These are phyloP conservation scores for Harpalus rufipes DNA, from an alignment of 2,888 invertebrate species.

Conservation along the genomic window DNA sequence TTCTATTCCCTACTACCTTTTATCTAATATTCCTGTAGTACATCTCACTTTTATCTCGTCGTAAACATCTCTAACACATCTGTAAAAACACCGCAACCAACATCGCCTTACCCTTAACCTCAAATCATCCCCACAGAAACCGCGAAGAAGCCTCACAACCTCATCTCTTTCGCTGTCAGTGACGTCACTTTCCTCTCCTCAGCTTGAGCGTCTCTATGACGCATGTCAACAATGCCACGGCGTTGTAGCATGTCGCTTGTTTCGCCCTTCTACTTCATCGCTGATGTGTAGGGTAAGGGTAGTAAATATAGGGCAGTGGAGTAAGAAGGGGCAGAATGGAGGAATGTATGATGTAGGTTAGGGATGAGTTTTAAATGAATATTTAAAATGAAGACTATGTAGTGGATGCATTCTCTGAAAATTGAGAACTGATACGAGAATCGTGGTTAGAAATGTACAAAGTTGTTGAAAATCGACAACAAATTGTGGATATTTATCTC, in stretches of 20 bases:
- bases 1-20: no score
- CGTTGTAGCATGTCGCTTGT: slow-evolving; percentile 5
- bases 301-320: background rate
- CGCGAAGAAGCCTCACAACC: background rate
- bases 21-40: no score
- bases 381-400: background rate
- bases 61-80: background rate
- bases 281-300: background rate
- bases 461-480: no score
- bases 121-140: background rate
- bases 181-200: background rate
- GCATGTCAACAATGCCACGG: slow-evolving; percentile 13
- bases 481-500: no score
- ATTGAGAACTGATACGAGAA: no score
- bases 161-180: slow-evolving; percentile 6
- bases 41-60: background rate
- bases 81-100: background rate
- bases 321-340: background rate
- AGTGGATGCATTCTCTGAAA: background rate
- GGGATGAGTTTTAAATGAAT: background rate
- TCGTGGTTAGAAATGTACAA: no score
- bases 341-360: background rate
- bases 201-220: background rate
- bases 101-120: background rate
- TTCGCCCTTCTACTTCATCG: background rate